phyloP scores from a whole-genome alignment of 2,797 vertebrate species.

The Channa striata region DNA sequence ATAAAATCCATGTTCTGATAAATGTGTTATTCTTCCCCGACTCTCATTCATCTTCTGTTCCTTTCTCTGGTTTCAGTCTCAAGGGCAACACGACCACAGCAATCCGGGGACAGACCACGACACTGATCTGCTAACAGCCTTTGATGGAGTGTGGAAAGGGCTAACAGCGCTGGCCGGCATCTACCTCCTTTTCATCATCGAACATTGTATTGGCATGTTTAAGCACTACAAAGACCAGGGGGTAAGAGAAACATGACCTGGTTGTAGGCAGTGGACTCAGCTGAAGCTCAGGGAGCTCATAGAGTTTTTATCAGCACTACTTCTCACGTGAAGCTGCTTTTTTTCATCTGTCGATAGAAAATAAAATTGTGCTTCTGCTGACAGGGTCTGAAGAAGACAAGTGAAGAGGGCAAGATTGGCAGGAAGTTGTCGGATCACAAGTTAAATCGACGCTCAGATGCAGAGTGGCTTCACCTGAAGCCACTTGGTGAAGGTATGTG shows the following conservation, averaged over 20 bases:
- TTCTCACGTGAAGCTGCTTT: neutral
- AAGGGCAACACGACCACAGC: conserved; percentile 90
- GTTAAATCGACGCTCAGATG: conserved; percentile 92
- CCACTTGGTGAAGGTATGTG: conserved; percentile 85
- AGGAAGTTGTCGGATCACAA: conserved; percentile 96
- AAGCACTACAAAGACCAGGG: conserved; percentile 92
- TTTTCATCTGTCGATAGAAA: neutral
- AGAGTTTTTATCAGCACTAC: neutral
- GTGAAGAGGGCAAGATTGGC: conserved; percentile 89
- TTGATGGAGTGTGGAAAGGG: conserved; percentile 96
- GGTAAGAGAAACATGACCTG: conserved; percentile 75
- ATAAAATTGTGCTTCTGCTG: conserved; percentile 8
- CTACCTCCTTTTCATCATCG: conserved; percentile 97
- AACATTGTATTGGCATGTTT: conserved; percentile 97
- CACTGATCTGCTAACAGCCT: conserved; percentile 79
- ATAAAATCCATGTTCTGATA: conserved; percentile 4
- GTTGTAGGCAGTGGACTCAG: neutral
- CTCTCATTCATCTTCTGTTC: conserved; percentile 1
- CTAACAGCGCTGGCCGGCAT: conserved; percentile 94
- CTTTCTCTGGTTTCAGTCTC: conserved; percentile 83
- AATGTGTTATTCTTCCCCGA: neutral
- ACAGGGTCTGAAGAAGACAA: conserved; percentile 79
- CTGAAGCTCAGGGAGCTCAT: neutral
- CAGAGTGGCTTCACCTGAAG: conserved; percentile 97
- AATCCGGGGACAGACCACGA: conserved; percentile 50